Percentiles rank a stretch among this genome's conserved stretches.
Evolutionary conservation across 2,113 vertebrate genomes (phyloP).

Genomic region (Ammodytes marinus): DNA sequence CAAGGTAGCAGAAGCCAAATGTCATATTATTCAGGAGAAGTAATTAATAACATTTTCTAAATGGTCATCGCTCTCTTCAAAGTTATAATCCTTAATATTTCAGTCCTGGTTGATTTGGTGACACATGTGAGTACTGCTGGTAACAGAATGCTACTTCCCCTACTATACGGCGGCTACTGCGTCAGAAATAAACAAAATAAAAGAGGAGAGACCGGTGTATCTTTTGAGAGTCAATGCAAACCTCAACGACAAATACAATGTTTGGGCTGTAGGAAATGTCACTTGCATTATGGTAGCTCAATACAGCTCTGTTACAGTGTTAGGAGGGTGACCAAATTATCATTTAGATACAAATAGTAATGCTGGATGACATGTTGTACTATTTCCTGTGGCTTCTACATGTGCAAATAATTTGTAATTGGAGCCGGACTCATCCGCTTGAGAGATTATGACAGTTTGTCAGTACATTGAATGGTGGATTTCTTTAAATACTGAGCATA

Average conservation of each 20-base stretch:
- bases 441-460: not conserved
- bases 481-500: not conserved
- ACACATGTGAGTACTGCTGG: not conserved
- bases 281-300: not conserved
- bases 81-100: no score
- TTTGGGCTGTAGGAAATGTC: not conserved
- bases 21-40: no score
- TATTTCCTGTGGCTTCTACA: not conserved
- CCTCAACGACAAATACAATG: not conserved
- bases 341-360: not conserved
- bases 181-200: not conserved
- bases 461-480: not conserved
- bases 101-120: no score
- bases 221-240: not conserved
- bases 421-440: no score
- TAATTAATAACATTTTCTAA: no score
- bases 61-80: no score
- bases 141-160: not conserved
- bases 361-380: slow-evolving; percentile 5
- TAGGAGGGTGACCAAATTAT: not conserved
- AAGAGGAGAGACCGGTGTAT: not conserved
- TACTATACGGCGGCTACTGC: not conserved
- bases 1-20: not conserved
- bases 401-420: slow-evolving; percentile 2
- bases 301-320: not conserved